These are phyloP conservation scores for Apodemia duryi DNA, from an alignment of 2,888 invertebrate species.

Conservation along the genomic window DNA sequence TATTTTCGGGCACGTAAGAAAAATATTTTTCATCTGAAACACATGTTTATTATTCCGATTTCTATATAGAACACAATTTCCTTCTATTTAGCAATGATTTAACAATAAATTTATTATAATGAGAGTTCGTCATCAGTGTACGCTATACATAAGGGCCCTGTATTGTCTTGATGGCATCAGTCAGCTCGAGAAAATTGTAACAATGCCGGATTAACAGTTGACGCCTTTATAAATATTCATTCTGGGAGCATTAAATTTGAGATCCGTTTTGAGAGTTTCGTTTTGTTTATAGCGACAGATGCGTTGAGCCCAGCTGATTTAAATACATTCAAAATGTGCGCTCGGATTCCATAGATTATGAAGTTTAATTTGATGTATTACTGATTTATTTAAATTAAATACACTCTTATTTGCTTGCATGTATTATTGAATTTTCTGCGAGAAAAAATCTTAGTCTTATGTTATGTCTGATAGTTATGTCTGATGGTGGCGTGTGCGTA, in stretches of 20 bases:
- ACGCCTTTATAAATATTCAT: constrained; percentile 79
- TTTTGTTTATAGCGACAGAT: constrained; percentile 69
- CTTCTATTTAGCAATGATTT: too few relatives aligned
- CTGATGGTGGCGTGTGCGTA: too few relatives aligned
- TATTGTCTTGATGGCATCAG: constrained; percentile 72
- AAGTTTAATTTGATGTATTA: constrained; percentile 8
- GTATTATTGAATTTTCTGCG: too few relatives aligned
- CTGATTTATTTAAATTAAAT: constrained; percentile 9
- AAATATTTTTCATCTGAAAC: too few relatives aligned
- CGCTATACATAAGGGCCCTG: constrained; percentile 49
- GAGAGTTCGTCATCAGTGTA: constrained; percentile 39
- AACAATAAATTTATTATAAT: too few relatives aligned
- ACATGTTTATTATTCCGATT: too few relatives aligned
- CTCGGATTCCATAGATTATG: constrained; percentile 8
- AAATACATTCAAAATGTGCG: constrained; percentile 22
- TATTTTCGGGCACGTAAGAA: too few relatives aligned
- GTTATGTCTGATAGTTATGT: too few relatives aligned
- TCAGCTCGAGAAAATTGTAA: constrained; percentile 68
- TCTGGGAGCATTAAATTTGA: constrained; percentile 59
- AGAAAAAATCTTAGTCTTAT: too few relatives aligned
- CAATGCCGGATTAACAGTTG: constrained; percentile 74
- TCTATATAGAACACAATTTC: too few relatives aligned
- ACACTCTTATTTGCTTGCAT: too few relatives aligned
- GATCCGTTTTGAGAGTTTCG: constrained; percentile 50
- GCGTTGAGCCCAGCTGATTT: constrained; percentile 40